Evolutionary conservation across 2,888 invertebrate species (phyloP), one percentile per base, ranked within the genome.

Genomic region (Caenorhabditis sp.): DNA sequence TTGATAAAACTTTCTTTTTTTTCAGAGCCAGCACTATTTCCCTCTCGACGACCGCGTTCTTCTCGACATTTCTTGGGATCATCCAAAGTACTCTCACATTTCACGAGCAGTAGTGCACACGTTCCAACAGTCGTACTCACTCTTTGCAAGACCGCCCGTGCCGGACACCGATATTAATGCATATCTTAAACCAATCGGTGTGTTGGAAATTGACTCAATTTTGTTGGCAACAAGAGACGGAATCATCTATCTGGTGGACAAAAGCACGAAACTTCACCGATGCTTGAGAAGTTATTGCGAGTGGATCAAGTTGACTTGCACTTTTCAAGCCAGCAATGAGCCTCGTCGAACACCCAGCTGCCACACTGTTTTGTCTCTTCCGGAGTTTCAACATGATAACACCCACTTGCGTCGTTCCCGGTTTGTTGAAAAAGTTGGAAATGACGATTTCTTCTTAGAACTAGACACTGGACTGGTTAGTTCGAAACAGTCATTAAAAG

Each of bases 401-500:
- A 67, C 67, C 3, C 28, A 24, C 5, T 44, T 67, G 2, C 40
- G 67, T 24, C 40, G 55, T 13, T 20, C 67, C 1, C 40, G 56
- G 3, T 37, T 44, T n/a, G 44, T 55, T 40, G 65, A 40, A 9
- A 24, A 11, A 15, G 13, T 24, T 1, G 53, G 18, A 4, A n/a
- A 15, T 2, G 13, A 56, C 28, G 28, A 55, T 0, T 55, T 26
- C 56, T 67, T 67, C 28, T 18, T 55, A 11, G 67, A 67, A 15
- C 24, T 51, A 24, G 64, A 65, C 1, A 65, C 35, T 1, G 64
- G 50, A 15, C 50, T 35, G n/a, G 64, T 65, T 2, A 35, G 64
- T 22, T n/a, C 9, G 13, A 11, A 11, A 8, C 13, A 13, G 13
- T 40, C 9, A 2, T 11, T 8, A 8, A 40, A 2, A 40, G 40